phyloP scores from a whole-genome alignment of 2,797 vertebrate species.

The Emydoidea blandingii region DNA sequence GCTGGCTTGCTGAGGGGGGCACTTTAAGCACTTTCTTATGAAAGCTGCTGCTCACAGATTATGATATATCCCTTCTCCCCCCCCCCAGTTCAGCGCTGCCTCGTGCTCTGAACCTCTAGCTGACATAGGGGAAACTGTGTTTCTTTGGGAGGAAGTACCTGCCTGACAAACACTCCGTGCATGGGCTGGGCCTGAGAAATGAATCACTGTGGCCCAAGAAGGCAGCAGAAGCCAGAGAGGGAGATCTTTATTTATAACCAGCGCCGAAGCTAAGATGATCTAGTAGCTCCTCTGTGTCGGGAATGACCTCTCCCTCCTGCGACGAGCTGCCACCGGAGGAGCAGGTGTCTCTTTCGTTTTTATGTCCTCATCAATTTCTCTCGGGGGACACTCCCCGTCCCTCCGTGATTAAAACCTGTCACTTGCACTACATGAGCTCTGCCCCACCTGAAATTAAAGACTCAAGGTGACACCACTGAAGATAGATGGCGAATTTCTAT shows the following conservation, averaged over 20 bases:
- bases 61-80: rapidly evolving
- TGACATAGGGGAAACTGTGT: neutral
- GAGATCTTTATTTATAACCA: neutral
- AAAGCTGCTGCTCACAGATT: neutral
- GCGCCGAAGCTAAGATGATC: neutral
- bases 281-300: neutral
- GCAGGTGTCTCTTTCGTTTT: neutral
- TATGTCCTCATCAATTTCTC: neutral
- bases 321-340: neutral
- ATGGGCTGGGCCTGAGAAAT: neutral
- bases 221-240: neutral
- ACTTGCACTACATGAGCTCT: rapidly evolving
- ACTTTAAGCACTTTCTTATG: too few species aligned
- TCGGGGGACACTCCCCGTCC: neutral
- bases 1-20: too few species aligned
- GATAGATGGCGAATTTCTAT: neutral
- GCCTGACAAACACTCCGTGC: neutral
- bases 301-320: neutral
- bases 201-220: neutral
- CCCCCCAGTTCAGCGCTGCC: neutral
- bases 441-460: too few species aligned
- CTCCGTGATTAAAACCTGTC: neutral
- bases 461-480: neutral
- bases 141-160: neutral
- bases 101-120: neutral